Percentiles rank a stretch among this genome's conserved stretches.
phyloP scores from a whole-genome alignment of 2,113 vertebrate genomes.

The Scartelaos histophorus region DNA sequence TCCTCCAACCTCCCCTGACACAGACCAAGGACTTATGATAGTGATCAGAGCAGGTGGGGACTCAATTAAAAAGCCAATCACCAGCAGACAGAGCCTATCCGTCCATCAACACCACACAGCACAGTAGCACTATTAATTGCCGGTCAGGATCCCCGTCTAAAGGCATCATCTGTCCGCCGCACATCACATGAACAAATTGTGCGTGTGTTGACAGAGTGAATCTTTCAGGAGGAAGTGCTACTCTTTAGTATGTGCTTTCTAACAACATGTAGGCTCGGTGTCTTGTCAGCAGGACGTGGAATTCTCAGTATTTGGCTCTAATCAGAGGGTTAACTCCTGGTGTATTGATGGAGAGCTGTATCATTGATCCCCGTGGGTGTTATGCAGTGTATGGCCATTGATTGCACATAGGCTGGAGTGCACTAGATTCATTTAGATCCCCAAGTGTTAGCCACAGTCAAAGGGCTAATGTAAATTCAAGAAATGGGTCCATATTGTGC shows the following conservation, averaged over 20 bases:
- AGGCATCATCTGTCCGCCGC: slow-evolving; percentile 46
- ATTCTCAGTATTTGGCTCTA: slow-evolving; percentile 43
- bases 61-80: slow-evolving; percentile 78
- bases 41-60: slow-evolving; percentile 67
- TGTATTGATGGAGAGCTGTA: slow-evolving; percentile 59
- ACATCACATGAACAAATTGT: slow-evolving; percentile 55
- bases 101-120: slow-evolving; percentile 61
- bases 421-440: slow-evolving; percentile 20
- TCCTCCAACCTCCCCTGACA: slow-evolving; percentile 19
- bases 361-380: slow-evolving; percentile 59
- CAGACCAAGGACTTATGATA: slow-evolving; percentile 60
- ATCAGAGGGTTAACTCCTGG: slow-evolving; percentile 68
- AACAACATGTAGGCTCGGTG: slow-evolving; percentile 7
- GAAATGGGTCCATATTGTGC: slow-evolving; percentile 19
- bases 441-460: slow-evolving; percentile 25
- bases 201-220: slow-evolving; percentile 55
- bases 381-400: slow-evolving; percentile 59
- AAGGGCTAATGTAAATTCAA: slow-evolving; percentile 27
- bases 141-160: slow-evolving; percentile 46
- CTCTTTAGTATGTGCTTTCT: slow-evolving; percentile 14
- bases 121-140: slow-evolving; percentile 62
- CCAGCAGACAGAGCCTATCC: slow-evolving; percentile 64
- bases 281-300: slow-evolving; percentile 32
- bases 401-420: slow-evolving; percentile 48
- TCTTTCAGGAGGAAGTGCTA: slow-evolving; percentile 33